Evolutionary conservation across 53 echinoderm and acorn worm species (phyloP).

Genomic region (Patiria pectinifera): DNA sequence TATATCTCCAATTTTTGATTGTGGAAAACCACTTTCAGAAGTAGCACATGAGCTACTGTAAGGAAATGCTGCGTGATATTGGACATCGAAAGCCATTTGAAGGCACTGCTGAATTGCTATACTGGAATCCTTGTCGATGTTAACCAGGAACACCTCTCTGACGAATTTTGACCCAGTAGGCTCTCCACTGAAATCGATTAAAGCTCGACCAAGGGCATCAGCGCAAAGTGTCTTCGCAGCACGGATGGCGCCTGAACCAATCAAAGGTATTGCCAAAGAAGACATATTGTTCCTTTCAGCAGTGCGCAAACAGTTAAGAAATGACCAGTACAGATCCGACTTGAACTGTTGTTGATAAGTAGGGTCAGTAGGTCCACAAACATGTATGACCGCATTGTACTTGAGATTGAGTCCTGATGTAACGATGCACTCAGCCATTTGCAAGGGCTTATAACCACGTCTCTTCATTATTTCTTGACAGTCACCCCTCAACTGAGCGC

Average conservation of each 20-base stretch:
- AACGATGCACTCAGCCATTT: not conserved
- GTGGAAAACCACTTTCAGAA: not conserved
- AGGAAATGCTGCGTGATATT: not conserved
- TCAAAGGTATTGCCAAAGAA: conserved; percentile 49
- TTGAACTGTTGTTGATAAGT: not conserved
- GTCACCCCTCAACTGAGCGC: not conserved
- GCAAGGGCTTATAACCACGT: not conserved
- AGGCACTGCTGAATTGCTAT: conserved; percentile 1
- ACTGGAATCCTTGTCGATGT: conserved; percentile 57
- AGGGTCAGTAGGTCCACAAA: too few relatives aligned
- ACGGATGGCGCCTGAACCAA: conserved; percentile 40
- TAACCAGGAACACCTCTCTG: conserved; percentile 48
- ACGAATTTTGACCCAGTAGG: not conserved
- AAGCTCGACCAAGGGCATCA: conserved; percentile 15
- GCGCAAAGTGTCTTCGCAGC: conserved; percentile 48
- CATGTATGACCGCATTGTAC: too few relatives aligned
- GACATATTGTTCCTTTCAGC: not conserved
- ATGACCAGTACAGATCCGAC: not conserved
- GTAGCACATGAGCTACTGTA: not conserved
- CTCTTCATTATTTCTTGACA: not conserved
- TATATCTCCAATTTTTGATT: too few relatives aligned
- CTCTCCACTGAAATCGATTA: conserved; percentile 23
- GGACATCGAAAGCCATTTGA: not conserved
- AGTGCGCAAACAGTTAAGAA: conserved; percentile 29
- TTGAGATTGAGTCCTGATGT: conserved; percentile 29